These are phyloP conservation scores for Pitangus sulphuratus DNA, from an alignment of 2,797 vertebrate species.

Conservation along the genomic window DNA sequence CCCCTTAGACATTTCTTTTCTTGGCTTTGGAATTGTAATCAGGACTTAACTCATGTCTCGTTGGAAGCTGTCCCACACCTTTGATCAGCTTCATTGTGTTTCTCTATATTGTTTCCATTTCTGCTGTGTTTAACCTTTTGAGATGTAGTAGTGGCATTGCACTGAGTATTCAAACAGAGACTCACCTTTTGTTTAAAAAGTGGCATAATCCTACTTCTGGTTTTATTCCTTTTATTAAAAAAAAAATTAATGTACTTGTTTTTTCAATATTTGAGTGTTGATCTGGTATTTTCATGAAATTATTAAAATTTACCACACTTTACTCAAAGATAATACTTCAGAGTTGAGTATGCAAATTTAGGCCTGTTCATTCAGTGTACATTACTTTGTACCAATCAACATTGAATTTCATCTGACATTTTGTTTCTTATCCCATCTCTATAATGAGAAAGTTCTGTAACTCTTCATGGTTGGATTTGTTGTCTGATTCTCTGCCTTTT, in stretches of 20 bases:
- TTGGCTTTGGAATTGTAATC: not conserved
- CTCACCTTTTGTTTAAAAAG: not conserved
- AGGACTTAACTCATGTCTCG: not conserved
- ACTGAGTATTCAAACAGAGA: not conserved
- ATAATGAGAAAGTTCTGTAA: not conserved
- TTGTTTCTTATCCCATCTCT: not conserved
- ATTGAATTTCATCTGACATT: not conserved
- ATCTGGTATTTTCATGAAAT: not conserved
- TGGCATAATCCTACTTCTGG: not conserved
- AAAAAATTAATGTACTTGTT: not conserved
- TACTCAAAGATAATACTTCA: not conserved
- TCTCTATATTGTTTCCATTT: not conserved
- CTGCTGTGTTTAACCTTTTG: not conserved
- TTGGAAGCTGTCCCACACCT: not conserved
- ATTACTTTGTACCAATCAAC: not conserved
- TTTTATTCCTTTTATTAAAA: not conserved
- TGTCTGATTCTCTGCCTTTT: not conserved
- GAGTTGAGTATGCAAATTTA: not conserved
- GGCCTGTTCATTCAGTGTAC: not conserved
- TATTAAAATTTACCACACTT: not conserved
- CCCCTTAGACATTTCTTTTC: not conserved
- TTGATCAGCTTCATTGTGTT: not conserved
- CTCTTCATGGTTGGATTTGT: not conserved
- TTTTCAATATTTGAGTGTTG: not conserved
- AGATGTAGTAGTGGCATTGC: not conserved